phyloP scores from a whole-genome alignment of 2,113 vertebrate species.

The Callopanchax toddi region DNA sequence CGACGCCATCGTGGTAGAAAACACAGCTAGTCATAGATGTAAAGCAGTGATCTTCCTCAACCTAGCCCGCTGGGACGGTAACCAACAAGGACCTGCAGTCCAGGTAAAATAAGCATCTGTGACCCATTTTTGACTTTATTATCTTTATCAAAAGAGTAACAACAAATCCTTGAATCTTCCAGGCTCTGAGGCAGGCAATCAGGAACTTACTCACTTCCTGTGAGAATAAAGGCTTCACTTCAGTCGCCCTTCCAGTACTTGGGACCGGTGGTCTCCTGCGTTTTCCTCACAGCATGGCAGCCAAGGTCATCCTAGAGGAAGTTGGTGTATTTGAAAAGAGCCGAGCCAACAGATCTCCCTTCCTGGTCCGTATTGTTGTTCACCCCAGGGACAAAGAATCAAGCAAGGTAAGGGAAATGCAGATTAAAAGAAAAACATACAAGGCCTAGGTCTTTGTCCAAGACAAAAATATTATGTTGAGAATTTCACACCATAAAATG shows the following conservation, averaged over 20 bases:
- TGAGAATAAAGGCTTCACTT: slow-evolving; percentile 28
- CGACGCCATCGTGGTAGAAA: slow-evolving; percentile 38
- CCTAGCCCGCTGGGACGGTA: slow-evolving; percentile 52
- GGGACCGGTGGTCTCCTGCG: slow-evolving; percentile 52
- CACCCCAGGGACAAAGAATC: slow-evolving; percentile 58
- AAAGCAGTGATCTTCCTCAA: slow-evolving; percentile 60
- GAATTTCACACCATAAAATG: background rate
- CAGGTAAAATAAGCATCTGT: slow-evolving; percentile 38
- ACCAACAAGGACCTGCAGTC: slow-evolving; percentile 33
- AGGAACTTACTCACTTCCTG: slow-evolving; percentile 44
- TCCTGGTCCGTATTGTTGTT: slow-evolving; percentile 56
- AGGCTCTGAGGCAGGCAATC: slow-evolving; percentile 58
- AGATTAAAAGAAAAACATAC: background rate
- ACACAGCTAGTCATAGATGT: slow-evolving; percentile 11
- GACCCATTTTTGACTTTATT: background rate
- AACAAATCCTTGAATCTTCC: background rate
- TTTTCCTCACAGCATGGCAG: slow-evolving; percentile 54
- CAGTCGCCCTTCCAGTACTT: slow-evolving; percentile 64
- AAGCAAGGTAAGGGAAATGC: slow-evolving; percentile 46
- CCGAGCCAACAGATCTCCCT: background rate
- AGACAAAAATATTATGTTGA: background rate
- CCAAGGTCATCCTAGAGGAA: slow-evolving; percentile 58
- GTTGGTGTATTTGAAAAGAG: slow-evolving; percentile 37
- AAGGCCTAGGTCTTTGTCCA: background rate
- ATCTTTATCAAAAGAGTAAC: background rate